Percentiles rank a stretch among this genome's conserved stretches.
These are phyloP conservation scores for Polypedilum pembai DNA, from an alignment of 1,140 invertebrate genomes.

Conservation along the genomic window DNA sequence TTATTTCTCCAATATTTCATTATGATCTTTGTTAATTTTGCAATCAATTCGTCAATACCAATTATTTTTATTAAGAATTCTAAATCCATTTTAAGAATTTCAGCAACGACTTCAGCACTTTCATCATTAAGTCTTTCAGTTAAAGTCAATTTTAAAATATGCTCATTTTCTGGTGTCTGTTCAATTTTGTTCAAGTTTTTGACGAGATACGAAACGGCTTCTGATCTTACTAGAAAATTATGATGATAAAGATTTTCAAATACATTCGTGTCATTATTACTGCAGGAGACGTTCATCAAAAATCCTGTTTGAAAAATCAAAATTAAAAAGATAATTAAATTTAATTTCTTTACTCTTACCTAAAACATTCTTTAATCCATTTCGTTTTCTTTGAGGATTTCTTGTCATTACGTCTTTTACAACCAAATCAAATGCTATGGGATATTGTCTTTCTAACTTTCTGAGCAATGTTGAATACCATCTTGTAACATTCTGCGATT, in stretches of 20 bases:
- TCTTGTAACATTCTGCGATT: constrained; percentile 29
- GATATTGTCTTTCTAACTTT: constrained; percentile 55
- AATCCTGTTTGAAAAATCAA: constrained; percentile 42
- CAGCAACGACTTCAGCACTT: constrained; percentile 46
- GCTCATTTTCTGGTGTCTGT: constrained; percentile 41
- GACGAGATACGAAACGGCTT: constrained; percentile 52
- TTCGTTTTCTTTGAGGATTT: constrained; percentile 33
- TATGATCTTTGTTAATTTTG: constrained; percentile 37
- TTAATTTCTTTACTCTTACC: constrained; percentile 35
- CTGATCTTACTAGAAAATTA: constrained; percentile 51
- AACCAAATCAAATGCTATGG: constrained; percentile 56
- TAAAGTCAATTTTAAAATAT: constrained; percentile 51
- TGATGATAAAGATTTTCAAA: constrained; percentile 61
- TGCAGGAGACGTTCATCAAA: constrained; percentile 47
- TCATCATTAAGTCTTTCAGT: constrained; percentile 53
- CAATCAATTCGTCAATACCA: constrained; percentile 36
- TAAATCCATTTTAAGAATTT: constrained; percentile 45
- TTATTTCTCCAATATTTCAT: constrained; percentile 35
- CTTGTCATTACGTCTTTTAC: constrained; percentile 45
- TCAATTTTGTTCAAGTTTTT: constrained; percentile 42
- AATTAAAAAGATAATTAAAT: too few species aligned
- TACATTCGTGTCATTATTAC: constrained; percentile 48
- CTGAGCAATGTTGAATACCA: constrained; percentile 49
- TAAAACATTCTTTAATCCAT: constrained; percentile 38
- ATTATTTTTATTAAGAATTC: constrained; percentile 43